Percentiles rank a stretch among this genome's conserved stretches.
Evolutionary conservation across 2,113 vertebrate genomes (phyloP).

Genomic region (Trematocara variabile): DNA sequence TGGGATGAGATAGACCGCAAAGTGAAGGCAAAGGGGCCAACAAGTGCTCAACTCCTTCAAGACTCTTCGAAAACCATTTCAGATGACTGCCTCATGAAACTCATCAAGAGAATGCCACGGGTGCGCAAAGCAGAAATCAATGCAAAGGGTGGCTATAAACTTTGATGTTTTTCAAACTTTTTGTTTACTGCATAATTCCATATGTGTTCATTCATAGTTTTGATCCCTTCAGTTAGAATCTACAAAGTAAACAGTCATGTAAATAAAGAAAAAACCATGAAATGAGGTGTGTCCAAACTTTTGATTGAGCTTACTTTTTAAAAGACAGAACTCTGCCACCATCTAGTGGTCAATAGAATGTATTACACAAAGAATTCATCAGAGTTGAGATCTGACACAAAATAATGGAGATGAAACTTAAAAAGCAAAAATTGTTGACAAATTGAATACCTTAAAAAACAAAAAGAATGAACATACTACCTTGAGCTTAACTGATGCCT

Average conservation of each 20-base stretch:
- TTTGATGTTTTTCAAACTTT: background rate
- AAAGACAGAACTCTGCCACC: constrained; percentile 28
- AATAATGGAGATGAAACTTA: background rate
- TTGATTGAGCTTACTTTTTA: background rate
- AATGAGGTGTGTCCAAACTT: background rate
- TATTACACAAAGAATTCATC: background rate
- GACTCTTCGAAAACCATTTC: background rate
- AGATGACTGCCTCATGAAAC: background rate
- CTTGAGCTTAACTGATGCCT: constrained; percentile 54
- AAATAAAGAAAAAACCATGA: background rate
- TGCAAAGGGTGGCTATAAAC: background rate
- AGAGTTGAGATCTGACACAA: background rate
- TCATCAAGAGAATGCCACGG: background rate
- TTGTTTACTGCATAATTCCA: background rate
- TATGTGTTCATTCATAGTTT: background rate
- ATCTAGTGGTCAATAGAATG: constrained; percentile 28
- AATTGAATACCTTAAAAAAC: background rate
- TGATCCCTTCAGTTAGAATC: background rate
- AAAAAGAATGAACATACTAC: constrained; percentile 2
- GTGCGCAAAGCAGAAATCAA: background rate
- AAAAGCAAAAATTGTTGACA: background rate
- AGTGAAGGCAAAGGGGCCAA: background rate
- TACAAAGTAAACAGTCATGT: background rate
- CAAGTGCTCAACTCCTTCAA: background rate
- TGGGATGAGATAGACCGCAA: background rate